phyloP scores from a whole-genome alignment of 2,113 vertebrate genomes.

The Campylorhamphus procurvoides region DNA sequence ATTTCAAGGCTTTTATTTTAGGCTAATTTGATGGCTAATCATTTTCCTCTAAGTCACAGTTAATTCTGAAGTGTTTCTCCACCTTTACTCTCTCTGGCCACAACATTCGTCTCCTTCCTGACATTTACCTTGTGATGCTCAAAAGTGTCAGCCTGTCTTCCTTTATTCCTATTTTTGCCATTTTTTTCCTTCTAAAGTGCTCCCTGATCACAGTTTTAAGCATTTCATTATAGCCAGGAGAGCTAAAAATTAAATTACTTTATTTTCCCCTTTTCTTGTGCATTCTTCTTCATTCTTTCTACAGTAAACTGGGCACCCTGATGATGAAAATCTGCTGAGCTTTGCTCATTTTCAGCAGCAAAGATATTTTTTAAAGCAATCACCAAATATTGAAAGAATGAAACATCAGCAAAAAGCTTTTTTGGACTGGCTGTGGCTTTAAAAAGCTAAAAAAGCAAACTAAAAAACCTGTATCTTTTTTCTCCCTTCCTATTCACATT shows the following conservation, averaged over 20 bases:
- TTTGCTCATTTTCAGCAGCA: neutral
- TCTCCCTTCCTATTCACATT: neutral
- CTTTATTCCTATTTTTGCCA: neutral
- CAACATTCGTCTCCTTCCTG: neutral
- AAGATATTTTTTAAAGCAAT: neutral
- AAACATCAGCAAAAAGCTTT: neutral
- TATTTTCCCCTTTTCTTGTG: neutral
- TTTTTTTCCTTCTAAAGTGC: neutral
- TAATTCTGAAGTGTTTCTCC: neutral
- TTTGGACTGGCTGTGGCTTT: neutral
- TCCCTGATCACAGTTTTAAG: neutral
- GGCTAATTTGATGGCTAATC: neutral
- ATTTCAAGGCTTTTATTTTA: neutral
- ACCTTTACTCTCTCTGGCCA: neutral
- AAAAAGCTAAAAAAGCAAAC: neutral
- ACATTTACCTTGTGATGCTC: neutral
- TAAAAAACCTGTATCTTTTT: neutral
- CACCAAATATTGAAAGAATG: neutral
- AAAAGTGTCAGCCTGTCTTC: neutral
- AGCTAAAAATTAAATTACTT: rapidly evolving
- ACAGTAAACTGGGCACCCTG: neutral
- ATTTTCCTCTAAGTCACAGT: neutral
- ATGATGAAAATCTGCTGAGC: neutral
- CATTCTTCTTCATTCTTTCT: neutral
- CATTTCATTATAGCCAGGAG: neutral